Conservation (phyloP, 2,113 vertebrate genomes). For the Hemichromis elongatus region DNA sequence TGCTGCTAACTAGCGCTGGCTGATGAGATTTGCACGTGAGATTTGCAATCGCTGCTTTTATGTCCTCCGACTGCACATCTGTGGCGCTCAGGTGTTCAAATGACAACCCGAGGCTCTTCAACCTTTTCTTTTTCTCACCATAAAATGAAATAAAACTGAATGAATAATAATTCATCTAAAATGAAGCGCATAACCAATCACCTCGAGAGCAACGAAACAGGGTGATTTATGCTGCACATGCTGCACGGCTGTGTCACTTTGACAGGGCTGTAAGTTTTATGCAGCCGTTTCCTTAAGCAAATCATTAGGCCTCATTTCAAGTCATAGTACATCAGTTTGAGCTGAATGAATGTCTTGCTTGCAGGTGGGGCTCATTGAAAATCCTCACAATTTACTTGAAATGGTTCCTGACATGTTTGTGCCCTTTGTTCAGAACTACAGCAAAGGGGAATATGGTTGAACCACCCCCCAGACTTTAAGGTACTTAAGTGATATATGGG, state of each 20-base stretch:
- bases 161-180: background rate
- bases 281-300: constrained; percentile 20
- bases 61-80: constrained; percentile 81
- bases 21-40: constrained; percentile 96
- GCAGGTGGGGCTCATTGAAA: constrained; percentile 54
- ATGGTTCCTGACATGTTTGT: constrained; percentile 40
- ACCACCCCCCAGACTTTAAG: constrained; percentile 23
- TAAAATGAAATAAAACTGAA: constrained; percentile 18
- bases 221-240: constrained; percentile 36
- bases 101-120: constrained; percentile 60
- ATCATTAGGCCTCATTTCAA: constrained; percentile 54
- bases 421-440: constrained; percentile 32
- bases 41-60: constrained; percentile 75
- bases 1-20: constrained; percentile 74
- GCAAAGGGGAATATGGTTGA: background rate
- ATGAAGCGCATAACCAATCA: background rate
- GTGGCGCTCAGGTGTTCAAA: constrained; percentile 88
- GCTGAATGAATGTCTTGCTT: constrained; percentile 28
- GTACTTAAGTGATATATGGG: constrained; percentile 53
- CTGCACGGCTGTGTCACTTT: constrained; percentile 36
- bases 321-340: constrained; percentile 35
- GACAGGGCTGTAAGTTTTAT: constrained; percentile 27
- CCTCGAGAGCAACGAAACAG: background rate
- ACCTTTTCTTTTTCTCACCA: constrained; percentile 3
- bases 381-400: constrained; percentile 27